Conservation (phyloP, 1,140 invertebrate genomes). For the Melipona quadrifasciata region DNA sequence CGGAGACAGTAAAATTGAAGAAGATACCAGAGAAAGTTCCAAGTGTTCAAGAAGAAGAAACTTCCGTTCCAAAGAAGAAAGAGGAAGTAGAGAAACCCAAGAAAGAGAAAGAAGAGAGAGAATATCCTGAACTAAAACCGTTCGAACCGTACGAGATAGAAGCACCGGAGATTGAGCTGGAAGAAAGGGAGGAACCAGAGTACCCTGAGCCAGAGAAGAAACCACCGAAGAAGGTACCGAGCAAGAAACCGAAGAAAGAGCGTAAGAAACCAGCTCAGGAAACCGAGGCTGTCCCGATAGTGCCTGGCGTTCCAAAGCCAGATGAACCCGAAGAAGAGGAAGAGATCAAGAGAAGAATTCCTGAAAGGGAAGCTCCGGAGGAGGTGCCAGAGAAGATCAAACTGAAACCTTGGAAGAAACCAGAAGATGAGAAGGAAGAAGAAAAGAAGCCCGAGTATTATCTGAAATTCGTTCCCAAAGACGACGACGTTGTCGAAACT, state of each 20-base stretch:
- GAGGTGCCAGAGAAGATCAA: conserved; percentile 82
- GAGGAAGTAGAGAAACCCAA: conserved; percentile 11
- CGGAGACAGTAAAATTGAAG: conserved; percentile 66
- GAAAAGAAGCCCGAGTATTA: conserved; percentile 69
- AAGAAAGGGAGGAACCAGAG: conserved; percentile 73
- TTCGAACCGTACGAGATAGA: conserved; percentile 56
- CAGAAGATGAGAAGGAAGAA: conserved; percentile 74
- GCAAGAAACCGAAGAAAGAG: conserved; percentile 77
- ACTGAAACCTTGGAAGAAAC: conserved; percentile 82
- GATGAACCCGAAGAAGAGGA: conserved; percentile 80
- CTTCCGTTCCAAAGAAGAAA: not conserved
- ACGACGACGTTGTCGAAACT: conserved; percentile 42
- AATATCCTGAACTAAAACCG: conserved; percentile 11
- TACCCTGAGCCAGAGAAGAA: conserved; percentile 77
- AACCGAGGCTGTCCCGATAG: conserved; percentile 78
- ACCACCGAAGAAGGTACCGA: conserved; percentile 71
- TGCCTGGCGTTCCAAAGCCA: conserved; percentile 82
- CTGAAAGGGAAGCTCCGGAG: conserved; percentile 76
- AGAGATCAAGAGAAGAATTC: conserved; percentile 83
- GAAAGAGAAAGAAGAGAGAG: conserved; percentile 14
- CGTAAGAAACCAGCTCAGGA: conserved; percentile 83
- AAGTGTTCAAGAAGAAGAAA: not conserved
- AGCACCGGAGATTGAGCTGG: conserved; percentile 62
- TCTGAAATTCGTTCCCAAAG: conserved; percentile 60
- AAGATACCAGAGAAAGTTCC: conserved; percentile 54